Evolutionary conservation across 1,140 invertebrate species (phyloP), one percentile per base, ranked within the genome.

Genomic region (Micrasema longulum): DNA sequence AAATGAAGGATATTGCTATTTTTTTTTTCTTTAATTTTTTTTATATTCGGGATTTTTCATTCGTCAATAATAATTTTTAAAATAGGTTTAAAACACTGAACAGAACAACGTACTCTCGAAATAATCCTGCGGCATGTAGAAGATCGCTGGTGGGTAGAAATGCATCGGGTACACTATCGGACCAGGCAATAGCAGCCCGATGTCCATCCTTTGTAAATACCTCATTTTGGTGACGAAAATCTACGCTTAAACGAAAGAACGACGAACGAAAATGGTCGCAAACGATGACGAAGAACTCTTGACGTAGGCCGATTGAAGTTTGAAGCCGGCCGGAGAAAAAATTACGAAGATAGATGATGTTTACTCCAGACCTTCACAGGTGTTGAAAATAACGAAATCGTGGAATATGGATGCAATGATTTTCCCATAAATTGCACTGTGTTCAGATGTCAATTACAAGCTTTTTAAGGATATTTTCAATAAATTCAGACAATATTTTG

Each of bases 121-220:
- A 55, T 74, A 71, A 14, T 71, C 68, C 14, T 23, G 38, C 1
- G 73, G 73, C 3, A 71, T 41, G 36, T 38, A 71, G 65, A 66
- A 74, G 10, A 57, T 26, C 10, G 71, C 16, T n/a, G 71, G 66
- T 16, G 31, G 41, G 41, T 53, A 66, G 55, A 45, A 69, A 43
- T 45, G 57, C 16, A 64, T 9, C 7, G 57, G 60, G 20, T 45
- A 38, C 36, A 68, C 11, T 36, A 57, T 22, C 16, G 53, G 31
- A 12, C 52, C 48, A 23, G 68, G 57, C 20, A 70, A 16, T 9
- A 70, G n/a, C 45, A 63, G 6, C 11, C 36, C 57, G 20, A 60
- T 6, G 18, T 69, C 67, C 71, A 53, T 31, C 26, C 55, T 31
- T 20, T 64, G 60, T 7, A 73, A 23, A 26, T 69, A 69, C 16